Evolutionary conservation across 92 coral and sea anemone species (phyloP).

Genomic region (Porites lobata): DNA sequence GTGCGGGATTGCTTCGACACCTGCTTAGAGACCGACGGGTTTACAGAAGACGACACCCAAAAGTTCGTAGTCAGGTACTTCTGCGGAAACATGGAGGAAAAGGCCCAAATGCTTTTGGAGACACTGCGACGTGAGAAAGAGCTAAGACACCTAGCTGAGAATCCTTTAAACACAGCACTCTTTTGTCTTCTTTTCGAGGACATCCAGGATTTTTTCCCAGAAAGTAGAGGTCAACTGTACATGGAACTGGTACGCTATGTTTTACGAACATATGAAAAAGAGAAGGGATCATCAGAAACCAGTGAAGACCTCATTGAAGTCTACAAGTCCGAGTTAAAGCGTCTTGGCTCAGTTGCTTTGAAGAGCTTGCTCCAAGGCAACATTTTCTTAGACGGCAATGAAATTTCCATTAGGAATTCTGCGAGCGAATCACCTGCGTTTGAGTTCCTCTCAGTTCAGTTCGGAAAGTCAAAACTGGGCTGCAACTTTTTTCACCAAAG

Average conservation of each 20-base stretch:
- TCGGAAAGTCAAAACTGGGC: constrained; percentile 3
- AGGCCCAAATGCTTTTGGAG: background rate
- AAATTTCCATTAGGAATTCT: too few relatives aligned
- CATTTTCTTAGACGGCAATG: background rate
- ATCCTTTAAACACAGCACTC: constrained; percentile 60
- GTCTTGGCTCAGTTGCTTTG: constrained; percentile 31
- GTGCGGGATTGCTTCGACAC: constrained; percentile 41
- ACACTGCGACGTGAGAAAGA: background rate
- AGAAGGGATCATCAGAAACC: background rate
- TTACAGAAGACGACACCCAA: constrained; percentile 12
- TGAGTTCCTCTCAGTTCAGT: constrained; percentile 53
- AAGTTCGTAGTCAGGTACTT: constrained; percentile 39
- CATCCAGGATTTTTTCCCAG: constrained; percentile 35
- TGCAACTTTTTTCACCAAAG: constrained; percentile 45
- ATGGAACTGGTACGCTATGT: constrained; percentile 28
- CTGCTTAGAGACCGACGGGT: constrained; percentile 45
- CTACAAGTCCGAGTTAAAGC: background rate
- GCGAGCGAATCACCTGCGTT: background rate
- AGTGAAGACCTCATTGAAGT: constrained; percentile 4
- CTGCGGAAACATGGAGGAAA: background rate
- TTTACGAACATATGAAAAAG: constrained; percentile 24
- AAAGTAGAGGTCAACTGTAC: constrained; percentile 36
- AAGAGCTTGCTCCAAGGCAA: constrained; percentile 15
- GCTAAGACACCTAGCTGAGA: constrained; percentile 14
- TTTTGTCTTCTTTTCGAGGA: constrained; percentile 36